phyloP scores from a whole-genome alignment of 1,140 invertebrate genomes.

The Drosophila lacertosa region DNA sequence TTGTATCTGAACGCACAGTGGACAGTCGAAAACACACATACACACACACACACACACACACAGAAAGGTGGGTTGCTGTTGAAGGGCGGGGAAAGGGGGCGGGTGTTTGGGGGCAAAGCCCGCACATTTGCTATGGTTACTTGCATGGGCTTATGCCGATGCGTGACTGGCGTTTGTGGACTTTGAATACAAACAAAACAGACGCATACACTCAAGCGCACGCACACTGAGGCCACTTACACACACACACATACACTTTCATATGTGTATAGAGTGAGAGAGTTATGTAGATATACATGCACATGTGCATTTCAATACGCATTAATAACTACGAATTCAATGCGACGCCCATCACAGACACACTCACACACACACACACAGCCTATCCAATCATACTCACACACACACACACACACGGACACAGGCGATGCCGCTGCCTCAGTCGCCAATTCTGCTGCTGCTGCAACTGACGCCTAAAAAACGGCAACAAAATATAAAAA shows the following conservation, averaged over 20 bases:
- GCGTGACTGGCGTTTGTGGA: constrained; percentile 79
- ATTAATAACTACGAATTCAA: constrained; percentile 81
- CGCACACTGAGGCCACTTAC: constrained; percentile 23
- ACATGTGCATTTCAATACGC: constrained; percentile 73
- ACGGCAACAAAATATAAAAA: constrained; percentile 78
- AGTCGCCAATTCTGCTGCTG: constrained; percentile 18
- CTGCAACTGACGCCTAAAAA: constrained; percentile 73
- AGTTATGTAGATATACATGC: constrained; percentile 37
- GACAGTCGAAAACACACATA: constrained; percentile 41
- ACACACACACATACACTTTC: constrained; percentile 44
- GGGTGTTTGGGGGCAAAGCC: constrained; percentile 34
- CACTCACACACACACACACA: constrained; percentile 24
- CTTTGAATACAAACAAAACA: constrained; percentile 80
- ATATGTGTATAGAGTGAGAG: constrained; percentile 5
- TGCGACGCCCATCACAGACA: constrained; percentile 58
- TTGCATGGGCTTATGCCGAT: constrained; percentile 74
- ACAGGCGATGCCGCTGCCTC: constrained; percentile 4
- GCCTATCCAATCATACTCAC: constrained; percentile 27
- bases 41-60: constrained; percentile 10
- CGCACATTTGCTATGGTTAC: constrained; percentile 48
- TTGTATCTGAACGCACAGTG: constrained; percentile 54
- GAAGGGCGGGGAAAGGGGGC: constrained; percentile 21
- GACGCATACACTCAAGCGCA: constrained; percentile 39
- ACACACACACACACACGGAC: constrained; percentile 23
- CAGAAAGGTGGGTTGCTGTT: constrained; percentile 10